phyloP scores from a whole-genome alignment of 2,113 vertebrate species.

The Oreocharis arfaki region DNA sequence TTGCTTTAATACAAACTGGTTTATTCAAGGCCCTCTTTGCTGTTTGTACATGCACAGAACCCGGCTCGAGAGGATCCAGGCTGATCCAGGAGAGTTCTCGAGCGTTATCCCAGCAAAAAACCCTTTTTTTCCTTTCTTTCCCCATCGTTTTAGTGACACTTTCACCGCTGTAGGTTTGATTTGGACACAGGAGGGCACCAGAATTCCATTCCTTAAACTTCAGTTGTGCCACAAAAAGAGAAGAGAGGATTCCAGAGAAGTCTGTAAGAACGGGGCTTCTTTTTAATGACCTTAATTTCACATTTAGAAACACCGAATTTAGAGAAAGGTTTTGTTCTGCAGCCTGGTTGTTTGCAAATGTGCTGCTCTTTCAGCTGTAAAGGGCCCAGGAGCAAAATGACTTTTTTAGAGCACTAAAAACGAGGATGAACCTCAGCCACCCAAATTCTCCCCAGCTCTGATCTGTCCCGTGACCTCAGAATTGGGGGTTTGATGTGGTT shows the following conservation, averaged over 20 bases:
- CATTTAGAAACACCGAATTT: neutral
- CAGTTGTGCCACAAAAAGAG: accelerated
- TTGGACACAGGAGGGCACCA: constrained; percentile 10
- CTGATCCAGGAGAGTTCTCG: no score
- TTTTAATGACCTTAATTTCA: neutral
- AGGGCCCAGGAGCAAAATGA: accelerated
- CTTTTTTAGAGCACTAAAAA: neutral
- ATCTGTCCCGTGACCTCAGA: neutral
- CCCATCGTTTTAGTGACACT: neutral
- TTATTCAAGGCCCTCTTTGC: neutral
- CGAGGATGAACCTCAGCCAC: neutral
- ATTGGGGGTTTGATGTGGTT: neutral
- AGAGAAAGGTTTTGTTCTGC: neutral
- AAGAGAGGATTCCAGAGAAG: accelerated
- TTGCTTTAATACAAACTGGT: neutral
- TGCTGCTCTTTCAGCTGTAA: accelerated
- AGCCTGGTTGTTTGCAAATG: neutral
- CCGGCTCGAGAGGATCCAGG: neutral
- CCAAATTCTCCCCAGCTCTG: neutral
- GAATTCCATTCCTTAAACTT: neutral
- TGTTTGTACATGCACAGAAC: neutral
- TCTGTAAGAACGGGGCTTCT: neutral
- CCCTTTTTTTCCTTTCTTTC: neutral
- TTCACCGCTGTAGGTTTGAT: neutral
- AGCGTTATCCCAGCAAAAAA: neutral